Evolutionary conservation across 2,888 invertebrate species (phyloP).

Genomic region (Stenurella melanura): DNA sequence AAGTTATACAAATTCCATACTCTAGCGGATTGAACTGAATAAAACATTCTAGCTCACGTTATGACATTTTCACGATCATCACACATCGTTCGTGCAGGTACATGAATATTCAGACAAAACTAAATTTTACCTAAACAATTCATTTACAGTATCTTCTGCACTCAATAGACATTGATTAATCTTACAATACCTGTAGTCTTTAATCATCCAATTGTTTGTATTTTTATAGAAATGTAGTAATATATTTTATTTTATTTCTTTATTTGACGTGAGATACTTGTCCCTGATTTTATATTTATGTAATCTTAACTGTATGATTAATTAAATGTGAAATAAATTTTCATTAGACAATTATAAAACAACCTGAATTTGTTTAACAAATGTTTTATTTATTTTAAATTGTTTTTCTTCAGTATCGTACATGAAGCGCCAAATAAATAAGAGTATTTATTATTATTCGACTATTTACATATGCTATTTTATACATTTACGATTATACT

Average conservation of each 20-base stretch:
- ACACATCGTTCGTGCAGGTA: constrained; percentile 14
- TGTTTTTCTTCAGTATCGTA: constrained; percentile 14
- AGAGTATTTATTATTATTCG: neutral
- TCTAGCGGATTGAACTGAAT: constrained; percentile 37
- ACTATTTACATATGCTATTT: no score
- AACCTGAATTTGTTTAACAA: constrained; percentile 35
- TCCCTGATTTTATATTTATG: constrained; percentile 66
- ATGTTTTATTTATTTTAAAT: constrained; percentile 36
- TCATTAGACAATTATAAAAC: constrained; percentile 58
- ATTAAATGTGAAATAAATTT: constrained; percentile 66
- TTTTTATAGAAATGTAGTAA: constrained; percentile 65
- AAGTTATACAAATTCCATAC: constrained; percentile 19
- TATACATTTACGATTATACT: no score
- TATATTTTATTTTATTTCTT: constrained; percentile 57
- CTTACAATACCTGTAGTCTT: constrained; percentile 51
- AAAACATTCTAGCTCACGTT: constrained; percentile 36
- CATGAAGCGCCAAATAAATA: neutral
- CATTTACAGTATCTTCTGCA: constrained; percentile 18
- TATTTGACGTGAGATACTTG: constrained; percentile 57
- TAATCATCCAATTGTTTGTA: constrained; percentile 61
- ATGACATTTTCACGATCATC: constrained; percentile 33
- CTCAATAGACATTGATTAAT: constrained; percentile 35
- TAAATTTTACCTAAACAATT: neutral
- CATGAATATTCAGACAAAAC: constrained; percentile 9
- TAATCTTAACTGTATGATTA: constrained; percentile 64